Evolutionary conservation across 2,888 invertebrate genomes (phyloP).

Genomic region (Alviniconcha strummeri): DNA sequence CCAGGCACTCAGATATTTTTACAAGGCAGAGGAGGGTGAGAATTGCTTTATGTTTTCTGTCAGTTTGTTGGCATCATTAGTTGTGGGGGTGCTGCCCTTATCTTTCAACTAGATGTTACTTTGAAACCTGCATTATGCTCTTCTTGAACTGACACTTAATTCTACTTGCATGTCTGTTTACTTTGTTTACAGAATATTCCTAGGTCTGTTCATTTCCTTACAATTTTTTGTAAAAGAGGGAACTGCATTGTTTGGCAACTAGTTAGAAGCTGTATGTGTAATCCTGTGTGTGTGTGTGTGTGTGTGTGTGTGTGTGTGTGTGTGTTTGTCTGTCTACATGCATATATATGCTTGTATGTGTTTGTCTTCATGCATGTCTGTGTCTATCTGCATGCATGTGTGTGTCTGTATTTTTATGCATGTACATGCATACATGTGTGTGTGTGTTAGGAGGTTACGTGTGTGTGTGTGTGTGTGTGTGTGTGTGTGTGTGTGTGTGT

Average conservation of each 20-base stretch:
- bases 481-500: too few species aligned
- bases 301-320: slow-evolving; percentile 23
- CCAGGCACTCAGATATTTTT: slow-evolving; percentile 84
- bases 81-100: not conserved
- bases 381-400: not conserved
- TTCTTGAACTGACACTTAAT: not conserved
- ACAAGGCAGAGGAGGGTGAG: slow-evolving; percentile 82
- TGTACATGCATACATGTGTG: not conserved
- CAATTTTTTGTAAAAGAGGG: not conserved
- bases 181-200: not conserved
- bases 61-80: not conserved
- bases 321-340: not conserved
- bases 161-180: not conserved
- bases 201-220: not conserved
- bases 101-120: not conserved
- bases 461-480: too few species aligned
- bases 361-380: not conserved
- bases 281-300: not conserved
- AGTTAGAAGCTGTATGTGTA: too few species aligned
- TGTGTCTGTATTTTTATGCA: not conserved
- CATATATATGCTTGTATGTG: not conserved
- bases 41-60: not conserved
- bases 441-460: too few species aligned
- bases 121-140: not conserved
- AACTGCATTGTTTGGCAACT: too few species aligned